These are phyloP conservation scores for Hyperoplus immaculatus DNA, from an alignment of 2,797 vertebrate genomes.

Conservation along the genomic window DNA sequence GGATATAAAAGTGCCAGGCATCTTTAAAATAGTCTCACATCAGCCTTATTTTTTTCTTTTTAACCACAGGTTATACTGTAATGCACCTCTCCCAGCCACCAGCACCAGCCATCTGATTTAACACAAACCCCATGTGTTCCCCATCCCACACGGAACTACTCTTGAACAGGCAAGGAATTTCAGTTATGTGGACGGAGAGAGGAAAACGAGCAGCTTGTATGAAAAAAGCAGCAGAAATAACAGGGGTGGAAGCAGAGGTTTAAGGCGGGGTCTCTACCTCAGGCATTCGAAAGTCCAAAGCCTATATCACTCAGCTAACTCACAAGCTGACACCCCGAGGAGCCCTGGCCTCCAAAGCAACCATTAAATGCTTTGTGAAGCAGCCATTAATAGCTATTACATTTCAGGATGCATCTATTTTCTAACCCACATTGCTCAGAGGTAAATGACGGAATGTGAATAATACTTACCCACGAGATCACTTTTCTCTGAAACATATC, in stretches of 20 bases:
- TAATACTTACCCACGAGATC: constrained; percentile 86
- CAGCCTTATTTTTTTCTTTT: constrained; percentile 31
- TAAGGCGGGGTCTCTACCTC: constrained; percentile 76
- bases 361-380: constrained; percentile 44
- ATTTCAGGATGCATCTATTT: constrained; percentile 40
- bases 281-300: constrained; percentile 68
- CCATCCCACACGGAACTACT: constrained; percentile 73
- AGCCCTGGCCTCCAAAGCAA: constrained; percentile 37
- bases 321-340: constrained; percentile 47
- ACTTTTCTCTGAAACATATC: constrained; percentile 89
- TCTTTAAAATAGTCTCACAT: constrained; percentile 46
- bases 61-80: constrained; percentile 31
- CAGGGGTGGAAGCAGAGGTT: constrained; percentile 76
- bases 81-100: constrained; percentile 47
- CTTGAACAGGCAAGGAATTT: constrained; percentile 82
- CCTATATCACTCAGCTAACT: constrained; percentile 61
- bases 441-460: constrained; percentile 26
- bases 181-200: constrained; percentile 72
- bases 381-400: constrained; percentile 50
- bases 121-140: constrained; percentile 79
- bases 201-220: constrained; percentile 63
- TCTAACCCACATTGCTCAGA: constrained; percentile 18
- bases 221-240: constrained; percentile 80
- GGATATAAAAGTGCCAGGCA: constrained; percentile 53
- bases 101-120: constrained; percentile 57